Evolutionary conservation across 2,888 invertebrate species (phyloP), one percentile per base, ranked within the genome.

Genomic region (Stenoptilia bipunctidactyla): DNA sequence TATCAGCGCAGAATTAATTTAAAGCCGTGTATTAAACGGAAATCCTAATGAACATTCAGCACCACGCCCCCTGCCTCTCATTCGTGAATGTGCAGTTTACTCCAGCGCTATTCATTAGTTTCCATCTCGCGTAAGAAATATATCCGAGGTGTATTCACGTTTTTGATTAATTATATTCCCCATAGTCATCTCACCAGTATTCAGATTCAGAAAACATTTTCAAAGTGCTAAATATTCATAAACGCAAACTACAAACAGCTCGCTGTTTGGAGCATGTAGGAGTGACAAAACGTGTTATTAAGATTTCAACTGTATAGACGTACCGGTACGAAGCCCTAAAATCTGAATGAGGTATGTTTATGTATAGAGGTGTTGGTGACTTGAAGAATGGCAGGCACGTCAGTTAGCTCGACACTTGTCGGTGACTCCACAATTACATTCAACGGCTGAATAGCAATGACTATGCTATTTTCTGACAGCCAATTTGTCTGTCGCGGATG

Each of bases 271-370:
- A 49, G 47, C 49, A 53, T 54, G 64, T 61, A 56, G 61, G 64
- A 55, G 60, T 58, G 60, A 58, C 58, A 50, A 39, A 63, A 57
- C 59, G 50, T 56, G 64, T 61, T 66, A 67, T 66, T 68, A 66
- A 64, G 62, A 65, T 69, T 67, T 67, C 62, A 65, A 56, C 54
- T 60, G 47, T 55, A 57, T 55, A 60, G 59, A 55, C 59, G 58
- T 45, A 58, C 50, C 55, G 50, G 48, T 48, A 48, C 44, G 42
- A n/a, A 36, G 41, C 47, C 40, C 45, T 45, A 51, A 49, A 49
- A 52, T 49, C 45, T 46, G 47, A 51, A 51, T 50, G 50, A 45
- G 20, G 4, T 52, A 51, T 50, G 47, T 49, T 53, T 52, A 51
- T 54, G 55, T 57, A 50, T 52, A 51, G 55, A 56, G 52, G 48